phyloP scores from a whole-genome alignment of 2,797 vertebrate genomes.

The Aplochiton taeniatus region DNA sequence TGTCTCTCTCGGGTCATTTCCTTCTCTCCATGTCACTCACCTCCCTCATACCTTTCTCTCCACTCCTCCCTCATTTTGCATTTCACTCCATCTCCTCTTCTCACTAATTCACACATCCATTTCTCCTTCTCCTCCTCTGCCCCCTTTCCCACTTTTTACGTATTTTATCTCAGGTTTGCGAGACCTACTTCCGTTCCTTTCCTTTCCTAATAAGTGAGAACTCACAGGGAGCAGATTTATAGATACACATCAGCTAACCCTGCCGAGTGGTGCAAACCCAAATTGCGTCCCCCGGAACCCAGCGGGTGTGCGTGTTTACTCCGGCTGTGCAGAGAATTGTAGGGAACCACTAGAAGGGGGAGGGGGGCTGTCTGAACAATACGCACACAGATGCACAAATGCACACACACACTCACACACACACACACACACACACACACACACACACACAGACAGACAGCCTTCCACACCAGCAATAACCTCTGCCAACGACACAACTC shows the following conservation, averaged over 20 bases:
- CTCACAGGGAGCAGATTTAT: slow-evolving; percentile 48
- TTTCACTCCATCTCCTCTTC: slow-evolving; percentile 2
- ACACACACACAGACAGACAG: slow-evolving; percentile 10
- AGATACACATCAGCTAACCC: slow-evolving; percentile 41
- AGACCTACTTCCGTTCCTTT: slow-evolving; percentile 22
- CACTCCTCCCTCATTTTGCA: too few species aligned
- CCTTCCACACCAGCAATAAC: slow-evolving; percentile 34
- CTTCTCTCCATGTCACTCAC: neutral
- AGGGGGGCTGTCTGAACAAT: slow-evolving; percentile 14
- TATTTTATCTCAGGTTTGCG: slow-evolving; percentile 25
- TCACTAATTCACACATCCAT: slow-evolving; percentile 34
- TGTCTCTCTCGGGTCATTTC: slow-evolving; percentile 23
- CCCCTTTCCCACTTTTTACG: slow-evolving; percentile 20
- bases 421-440: too few species aligned
- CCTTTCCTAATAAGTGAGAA: slow-evolving; percentile 32
- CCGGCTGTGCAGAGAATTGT: slow-evolving; percentile 42
- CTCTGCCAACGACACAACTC: slow-evolving; percentile 42
- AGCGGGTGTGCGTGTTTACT: slow-evolving; percentile 22
- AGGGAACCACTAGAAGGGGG: slow-evolving; percentile 24
- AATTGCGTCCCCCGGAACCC: slow-evolving; percentile 40
- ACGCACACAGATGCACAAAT: neutral
- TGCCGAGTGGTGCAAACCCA: slow-evolving; percentile 40
- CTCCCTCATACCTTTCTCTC: slow-evolving; percentile 1
- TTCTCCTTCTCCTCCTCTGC: slow-evolving; percentile 28
- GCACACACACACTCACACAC: neutral